Evolutionary conservation across 1,140 invertebrate species (phyloP).

Genomic region (Ganaspis sp.): DNA sequence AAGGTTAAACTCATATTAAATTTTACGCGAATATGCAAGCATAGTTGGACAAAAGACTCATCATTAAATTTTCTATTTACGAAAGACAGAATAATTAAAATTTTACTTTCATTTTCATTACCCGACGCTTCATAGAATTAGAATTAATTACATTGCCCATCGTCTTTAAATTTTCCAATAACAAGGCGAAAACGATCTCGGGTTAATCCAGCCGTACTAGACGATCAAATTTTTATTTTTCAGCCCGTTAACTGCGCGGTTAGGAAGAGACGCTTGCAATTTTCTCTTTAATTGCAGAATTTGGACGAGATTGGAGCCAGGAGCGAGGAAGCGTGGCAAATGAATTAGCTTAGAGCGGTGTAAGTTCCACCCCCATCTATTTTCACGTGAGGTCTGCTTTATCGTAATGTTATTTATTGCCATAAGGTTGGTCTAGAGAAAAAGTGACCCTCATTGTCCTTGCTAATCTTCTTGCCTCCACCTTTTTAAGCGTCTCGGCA

Average conservation of each 20-base stretch:
- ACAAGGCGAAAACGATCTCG: neutral
- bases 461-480: slow-evolving; percentile 48
- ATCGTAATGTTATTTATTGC: slow-evolving; percentile 55
- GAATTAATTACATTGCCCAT: neutral
- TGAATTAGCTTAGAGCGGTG: slow-evolving; percentile 61
- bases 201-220: neutral
- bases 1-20: slow-evolving; percentile 28
- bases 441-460: slow-evolving; percentile 55
- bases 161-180: slow-evolving; percentile 1
- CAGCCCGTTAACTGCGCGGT: neutral
- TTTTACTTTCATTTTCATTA: neutral
- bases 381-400: slow-evolving; percentile 53
- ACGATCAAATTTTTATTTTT: slow-evolving; percentile 23
- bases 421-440: slow-evolving; percentile 49
- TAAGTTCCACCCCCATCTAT: slow-evolving; percentile 55
- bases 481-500: slow-evolving; percentile 56
- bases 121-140: neutral
- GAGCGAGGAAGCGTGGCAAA: slow-evolving; percentile 61
- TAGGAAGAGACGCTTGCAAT: slow-evolving; percentile 48
- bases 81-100: neutral
- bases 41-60: neutral
- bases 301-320: slow-evolving; percentile 58
- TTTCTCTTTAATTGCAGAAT: slow-evolving; percentile 70
- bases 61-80: neutral
- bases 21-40: slow-evolving; percentile 22